A percentile compares a stretch with the other conserved stretches of the same genome.
Evolutionary conservation across 2,888 invertebrate species (phyloP).

Genomic region (Leptopterna dolabrata): DNA sequence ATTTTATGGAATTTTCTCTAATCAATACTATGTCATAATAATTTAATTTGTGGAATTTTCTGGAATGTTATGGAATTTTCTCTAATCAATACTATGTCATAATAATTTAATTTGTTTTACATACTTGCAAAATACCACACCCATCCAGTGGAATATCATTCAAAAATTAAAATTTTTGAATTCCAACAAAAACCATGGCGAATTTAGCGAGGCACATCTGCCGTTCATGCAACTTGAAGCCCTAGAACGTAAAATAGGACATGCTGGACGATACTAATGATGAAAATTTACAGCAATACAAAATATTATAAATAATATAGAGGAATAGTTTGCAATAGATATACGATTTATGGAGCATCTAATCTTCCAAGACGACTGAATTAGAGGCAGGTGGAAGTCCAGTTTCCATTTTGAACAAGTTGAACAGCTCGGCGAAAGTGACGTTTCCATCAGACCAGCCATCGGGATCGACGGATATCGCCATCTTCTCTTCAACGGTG

Average conservation of each 20-base stretch:
- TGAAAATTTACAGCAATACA: background rate
- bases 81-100: too few species aligned
- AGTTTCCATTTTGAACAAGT: conserved; percentile 65
- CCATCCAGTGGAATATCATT: too few species aligned
- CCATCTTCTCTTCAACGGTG: conserved; percentile 79
- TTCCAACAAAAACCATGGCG: too few species aligned
- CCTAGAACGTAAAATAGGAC: background rate
- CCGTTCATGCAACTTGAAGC: background rate
- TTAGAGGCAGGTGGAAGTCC: background rate
- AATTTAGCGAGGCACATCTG: background rate
- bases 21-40: too few species aligned
- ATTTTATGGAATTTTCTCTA: too few species aligned
- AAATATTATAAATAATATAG: background rate
- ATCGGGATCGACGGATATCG: conserved; percentile 68
- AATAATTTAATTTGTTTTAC: too few species aligned
- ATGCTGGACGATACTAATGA: background rate
- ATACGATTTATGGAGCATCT: background rate
- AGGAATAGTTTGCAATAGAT: background rate
- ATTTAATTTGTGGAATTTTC: too few species aligned
- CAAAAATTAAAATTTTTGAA: too few species aligned
- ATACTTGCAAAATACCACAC: too few species aligned
- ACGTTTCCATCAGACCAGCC: conserved; percentile 68
- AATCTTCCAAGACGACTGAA: background rate
- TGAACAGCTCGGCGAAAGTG: conserved; percentile 67
- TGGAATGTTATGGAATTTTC: too few species aligned